Base-by-base conservation (phyloP, 2,797 vertebrate genomes). In the Sarcoramphus papa region DNA sequence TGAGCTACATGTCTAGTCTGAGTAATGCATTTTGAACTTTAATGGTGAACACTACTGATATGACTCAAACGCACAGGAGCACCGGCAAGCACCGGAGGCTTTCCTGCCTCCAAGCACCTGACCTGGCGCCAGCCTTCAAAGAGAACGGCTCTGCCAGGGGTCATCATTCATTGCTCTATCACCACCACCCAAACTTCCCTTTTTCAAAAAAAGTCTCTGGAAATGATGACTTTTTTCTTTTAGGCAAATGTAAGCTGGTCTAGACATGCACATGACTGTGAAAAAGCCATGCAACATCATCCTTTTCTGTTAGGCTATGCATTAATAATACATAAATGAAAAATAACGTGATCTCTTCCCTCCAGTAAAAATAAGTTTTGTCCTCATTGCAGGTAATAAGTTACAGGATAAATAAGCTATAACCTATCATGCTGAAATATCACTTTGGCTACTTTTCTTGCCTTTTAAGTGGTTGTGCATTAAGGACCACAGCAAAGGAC, bases 11-110 rank as follows among this genome's bases (percentile, higher is more conserved):
- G 4, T 86, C 91, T 86, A 54, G 16, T 79, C 63, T 97, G 95
- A 97, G 93, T 93, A 97, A 97, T 82, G 63, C 50, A 31, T 90
- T 88, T 81, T 94, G 93, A 95, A 94, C 94, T 96, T 95, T 63
- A 75, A 51, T 84, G 59, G 79, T 86, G 63, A 90, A 70, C 65
- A 17, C 24, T 93, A 73, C 57, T 76, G 93, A 73, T 94, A 95
- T 95, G 95, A 96, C 76, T 97, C 88, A 86, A 86, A 86, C 6
- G 59, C 88, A 82, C 54, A 95, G 88, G 79, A 95, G 84, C 1
- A 6, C 48, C 3, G 14, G 75, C 43, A 76, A 85, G 51, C 62
- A 90, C 76, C 0, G 0, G 53, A 95, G 80, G 47, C 69, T 78
- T 92, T 93, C 79, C 59, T 95, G 91, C 30, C 85, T 94, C 74